phyloP scores from a whole-genome alignment of 2,797 vertebrate species.

The Bovichtus diacanthus region DNA sequence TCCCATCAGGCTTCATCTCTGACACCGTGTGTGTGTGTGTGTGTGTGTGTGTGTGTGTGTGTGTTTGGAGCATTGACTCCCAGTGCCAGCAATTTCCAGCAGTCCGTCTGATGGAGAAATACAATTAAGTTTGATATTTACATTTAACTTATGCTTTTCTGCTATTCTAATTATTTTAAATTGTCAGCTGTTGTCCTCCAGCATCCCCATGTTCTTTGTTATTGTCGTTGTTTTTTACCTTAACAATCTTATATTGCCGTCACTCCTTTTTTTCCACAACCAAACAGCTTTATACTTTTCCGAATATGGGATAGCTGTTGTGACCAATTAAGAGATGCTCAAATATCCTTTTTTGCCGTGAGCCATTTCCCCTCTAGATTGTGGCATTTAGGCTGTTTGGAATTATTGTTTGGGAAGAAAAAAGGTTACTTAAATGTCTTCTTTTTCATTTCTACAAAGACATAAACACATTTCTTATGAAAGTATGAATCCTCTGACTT shows the following conservation, averaged over 20 bases:
- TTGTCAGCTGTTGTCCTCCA: conserved; percentile 28
- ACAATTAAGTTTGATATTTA: conserved; percentile 64
- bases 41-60: neutral
- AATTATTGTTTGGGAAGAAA: conserved; percentile 2
- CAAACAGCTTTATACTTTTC: conserved; percentile 13
- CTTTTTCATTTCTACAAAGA: conserved; percentile 18
- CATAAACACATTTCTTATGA: conserved; percentile 34
- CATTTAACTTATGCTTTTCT: conserved; percentile 42
- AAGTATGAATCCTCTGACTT: conserved; percentile 44
- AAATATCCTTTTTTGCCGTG: conserved; percentile 14
- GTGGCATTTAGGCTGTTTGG: conserved; percentile 15
- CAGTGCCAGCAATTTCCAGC: conserved; percentile 63
- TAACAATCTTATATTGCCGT: conserved; percentile 8
- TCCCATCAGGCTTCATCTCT: conserved; percentile 10
- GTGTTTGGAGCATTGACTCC: neutral
- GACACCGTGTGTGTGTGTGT: neutral
- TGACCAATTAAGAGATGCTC: conserved; percentile 31
- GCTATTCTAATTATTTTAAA: conserved; percentile 6
- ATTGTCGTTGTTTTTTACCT: neutral
- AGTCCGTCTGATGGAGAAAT: conserved; percentile 60
- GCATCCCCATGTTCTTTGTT: conserved; percentile 11
- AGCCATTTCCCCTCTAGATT: neutral
- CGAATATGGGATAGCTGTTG: conserved; percentile 7
- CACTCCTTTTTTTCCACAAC: conserved; percentile 7
- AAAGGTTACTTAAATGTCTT: neutral